phyloP scores from a whole-genome alignment of 1,140 invertebrate species.

The Tyrophagus putrescentiae region DNA sequence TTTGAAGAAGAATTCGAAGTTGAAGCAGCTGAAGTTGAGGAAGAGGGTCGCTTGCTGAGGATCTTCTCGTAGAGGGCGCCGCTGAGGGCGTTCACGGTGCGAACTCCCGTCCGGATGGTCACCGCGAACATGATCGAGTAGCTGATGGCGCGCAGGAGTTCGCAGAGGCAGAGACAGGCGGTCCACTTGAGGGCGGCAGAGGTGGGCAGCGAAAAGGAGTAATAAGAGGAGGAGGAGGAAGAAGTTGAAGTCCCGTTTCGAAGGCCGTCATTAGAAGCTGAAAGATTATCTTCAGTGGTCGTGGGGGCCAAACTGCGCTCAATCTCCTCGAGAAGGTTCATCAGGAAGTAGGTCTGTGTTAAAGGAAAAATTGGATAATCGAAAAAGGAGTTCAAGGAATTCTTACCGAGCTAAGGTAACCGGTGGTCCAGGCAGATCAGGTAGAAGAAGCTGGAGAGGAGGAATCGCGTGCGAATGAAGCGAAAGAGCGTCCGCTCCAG shows the following conservation, averaged over 20 bases:
- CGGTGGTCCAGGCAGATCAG: slow-evolving; percentile 39
- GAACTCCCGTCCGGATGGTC: slow-evolving; percentile 34
- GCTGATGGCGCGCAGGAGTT: slow-evolving; percentile 41
- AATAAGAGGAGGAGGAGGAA: background rate
- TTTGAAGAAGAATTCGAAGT: too few species aligned
- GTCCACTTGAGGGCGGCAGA: slow-evolving; percentile 39
- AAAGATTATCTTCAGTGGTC: slow-evolving; percentile 1
- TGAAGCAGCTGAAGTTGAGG: too few species aligned
- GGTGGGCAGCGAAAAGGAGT: background rate
- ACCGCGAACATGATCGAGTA: slow-evolving; percentile 46
- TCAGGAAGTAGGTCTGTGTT: slow-evolving; percentile 43
- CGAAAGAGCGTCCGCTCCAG: slow-evolving; percentile 40
- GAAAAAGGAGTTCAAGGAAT: slow-evolving; percentile 9
- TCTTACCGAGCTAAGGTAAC: slow-evolving; percentile 48
- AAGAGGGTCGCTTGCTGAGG: slow-evolving; percentile 35
- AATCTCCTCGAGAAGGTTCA: slow-evolving; percentile 40
- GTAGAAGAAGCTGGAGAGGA: slow-evolving; percentile 40
- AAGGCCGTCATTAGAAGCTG: background rate
- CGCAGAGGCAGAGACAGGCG: slow-evolving; percentile 38
- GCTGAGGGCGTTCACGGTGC: slow-evolving; percentile 29
- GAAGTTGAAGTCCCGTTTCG: background rate
- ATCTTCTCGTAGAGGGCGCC: slow-evolving; percentile 49
- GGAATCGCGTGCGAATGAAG: slow-evolving; percentile 42
- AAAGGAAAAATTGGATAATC: slow-evolving; percentile 8
- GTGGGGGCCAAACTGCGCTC: slow-evolving; percentile 33